Conservation (phyloP, 2,888 invertebrate genomes). For the Schizotus pectinicornis region DNA sequence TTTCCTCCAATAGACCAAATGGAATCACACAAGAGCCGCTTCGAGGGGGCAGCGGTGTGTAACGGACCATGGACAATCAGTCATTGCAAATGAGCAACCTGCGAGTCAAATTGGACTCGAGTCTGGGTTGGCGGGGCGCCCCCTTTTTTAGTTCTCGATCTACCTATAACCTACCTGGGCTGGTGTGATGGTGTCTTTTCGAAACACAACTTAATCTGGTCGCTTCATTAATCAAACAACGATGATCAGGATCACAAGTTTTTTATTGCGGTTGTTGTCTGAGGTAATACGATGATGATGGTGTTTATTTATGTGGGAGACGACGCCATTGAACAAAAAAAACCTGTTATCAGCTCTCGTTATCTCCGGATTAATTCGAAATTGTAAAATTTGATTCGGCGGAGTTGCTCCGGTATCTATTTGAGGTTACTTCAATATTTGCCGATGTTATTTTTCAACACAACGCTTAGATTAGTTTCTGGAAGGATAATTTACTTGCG, state of each 20-base stretch:
- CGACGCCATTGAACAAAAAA: constrained; percentile 14
- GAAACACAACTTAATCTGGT: too few species aligned
- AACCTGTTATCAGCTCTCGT: constrained; percentile 21
- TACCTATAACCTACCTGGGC: constrained; percentile 5
- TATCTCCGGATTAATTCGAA: constrained; percentile 22
- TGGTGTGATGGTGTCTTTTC: not conserved
- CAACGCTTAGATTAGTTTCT: constrained; percentile 16
- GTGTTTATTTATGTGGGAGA: not conserved
- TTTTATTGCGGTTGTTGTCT: not conserved
- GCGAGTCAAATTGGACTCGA: constrained; percentile 21
- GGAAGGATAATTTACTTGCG: constrained; percentile 25
- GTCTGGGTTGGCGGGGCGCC: not conserved
- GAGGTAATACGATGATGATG: not conserved
- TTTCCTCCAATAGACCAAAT: constrained; percentile 23
- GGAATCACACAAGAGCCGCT: constrained; percentile 22
- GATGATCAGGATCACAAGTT: too few species aligned
- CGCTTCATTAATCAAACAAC: too few species aligned
- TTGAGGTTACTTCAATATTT: constrained; percentile 40
- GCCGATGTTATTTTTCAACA: constrained; percentile 29
- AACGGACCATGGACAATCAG: constrained; percentile 36
- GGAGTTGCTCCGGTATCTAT: constrained; percentile 22
- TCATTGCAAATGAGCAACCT: constrained; percentile 35
- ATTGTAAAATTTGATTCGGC: constrained; percentile 27
- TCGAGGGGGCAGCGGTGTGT: constrained; percentile 29
- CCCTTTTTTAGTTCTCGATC: not conserved